Evolutionary conservation across 92 coral and sea anemone genomes (phyloP).

Genomic region (Desmophyllum pertusum): DNA sequence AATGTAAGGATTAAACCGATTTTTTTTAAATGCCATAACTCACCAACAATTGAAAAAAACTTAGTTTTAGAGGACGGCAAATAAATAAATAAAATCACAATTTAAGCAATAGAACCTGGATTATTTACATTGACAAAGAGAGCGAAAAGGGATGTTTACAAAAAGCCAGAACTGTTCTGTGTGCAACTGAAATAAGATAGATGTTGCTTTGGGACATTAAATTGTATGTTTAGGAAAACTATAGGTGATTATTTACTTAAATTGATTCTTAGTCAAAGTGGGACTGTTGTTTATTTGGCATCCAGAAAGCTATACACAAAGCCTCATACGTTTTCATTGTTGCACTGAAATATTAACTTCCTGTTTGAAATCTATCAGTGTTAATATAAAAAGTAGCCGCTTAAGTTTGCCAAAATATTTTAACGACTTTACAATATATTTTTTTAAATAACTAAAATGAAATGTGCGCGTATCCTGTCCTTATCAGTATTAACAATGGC

Average conservation of each 20-base stretch:
- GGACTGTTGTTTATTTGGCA: conserved; percentile 47
- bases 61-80: not conserved
- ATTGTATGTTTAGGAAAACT: not conserved
- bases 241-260: not conserved
- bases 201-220: not conserved
- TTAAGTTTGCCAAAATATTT: not conserved
- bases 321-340: not conserved
- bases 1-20: not conserved
- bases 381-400: not conserved
- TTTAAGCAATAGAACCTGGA: not conserved
- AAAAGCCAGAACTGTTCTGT: not conserved
- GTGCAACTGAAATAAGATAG: not conserved
- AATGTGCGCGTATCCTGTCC: not conserved
- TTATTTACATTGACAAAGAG: not conserved
- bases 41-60: not conserved
- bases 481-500: not conserved
- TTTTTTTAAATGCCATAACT: not conserved
- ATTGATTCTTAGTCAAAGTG: not conserved
- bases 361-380: not conserved
- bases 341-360: not conserved
- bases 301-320: not conserved
- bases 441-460: not conserved
- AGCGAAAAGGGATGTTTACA: not conserved
- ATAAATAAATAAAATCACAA: not conserved
- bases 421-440: not conserved